phyloP scores from a whole-genome alignment of 2,888 invertebrate genomes.

The Pachliopta kotzebuea region DNA sequence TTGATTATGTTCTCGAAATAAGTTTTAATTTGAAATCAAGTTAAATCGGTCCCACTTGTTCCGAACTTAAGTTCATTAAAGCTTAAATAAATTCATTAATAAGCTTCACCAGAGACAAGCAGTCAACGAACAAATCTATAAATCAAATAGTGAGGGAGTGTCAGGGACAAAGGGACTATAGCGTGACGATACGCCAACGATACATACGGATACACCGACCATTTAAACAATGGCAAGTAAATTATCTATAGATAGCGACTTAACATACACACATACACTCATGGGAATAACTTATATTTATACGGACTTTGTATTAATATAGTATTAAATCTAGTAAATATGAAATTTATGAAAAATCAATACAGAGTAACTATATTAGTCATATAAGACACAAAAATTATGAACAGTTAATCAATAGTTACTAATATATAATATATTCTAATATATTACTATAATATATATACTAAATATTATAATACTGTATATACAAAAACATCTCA shows the following conservation, averaged over 20 bases:
- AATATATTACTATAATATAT: too few species aligned
- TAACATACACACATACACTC: too few species aligned
- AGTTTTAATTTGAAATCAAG: conserved; percentile 59
- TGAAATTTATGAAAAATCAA: too few species aligned
- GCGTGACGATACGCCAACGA: conserved; percentile 45
- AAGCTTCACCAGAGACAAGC: conserved; percentile 68
- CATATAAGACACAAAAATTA: too few species aligned
- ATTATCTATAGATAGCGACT: background rate
- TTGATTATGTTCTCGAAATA: conserved; percentile 64
- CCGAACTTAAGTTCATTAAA: conserved; percentile 76
- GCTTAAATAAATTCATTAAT: conserved; percentile 81
- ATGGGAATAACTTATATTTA: too few species aligned
- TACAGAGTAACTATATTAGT: too few species aligned
- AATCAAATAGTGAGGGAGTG: conserved; percentile 79
- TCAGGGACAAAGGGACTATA: conserved; percentile 74
- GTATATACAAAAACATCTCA: too few species aligned
- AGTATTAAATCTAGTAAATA: too few species aligned
- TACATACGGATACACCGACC: conserved; percentile 38
- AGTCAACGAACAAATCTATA: conserved; percentile 75
- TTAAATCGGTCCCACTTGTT: conserved; percentile 76
- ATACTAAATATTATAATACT: too few species aligned
- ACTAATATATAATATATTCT: too few species aligned
- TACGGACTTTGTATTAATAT: too few species aligned
- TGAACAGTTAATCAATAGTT: too few species aligned
- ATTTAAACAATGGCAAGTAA: background rate